Conservation (phyloP, 2,888 invertebrate species). For the Biston betularia region DNA sequence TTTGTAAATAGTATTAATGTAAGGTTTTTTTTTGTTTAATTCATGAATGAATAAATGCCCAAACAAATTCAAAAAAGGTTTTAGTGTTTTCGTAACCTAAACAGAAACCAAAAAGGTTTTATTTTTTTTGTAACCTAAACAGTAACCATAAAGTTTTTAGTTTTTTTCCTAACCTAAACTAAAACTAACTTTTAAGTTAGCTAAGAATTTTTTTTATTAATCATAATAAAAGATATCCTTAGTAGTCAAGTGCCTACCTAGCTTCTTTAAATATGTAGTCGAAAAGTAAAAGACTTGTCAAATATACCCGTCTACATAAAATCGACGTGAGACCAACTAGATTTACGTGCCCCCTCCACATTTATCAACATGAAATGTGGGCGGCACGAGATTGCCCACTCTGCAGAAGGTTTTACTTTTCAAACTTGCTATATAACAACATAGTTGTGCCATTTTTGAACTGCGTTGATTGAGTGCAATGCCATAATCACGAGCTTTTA, state of each 20-base stretch:
- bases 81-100: too few species aligned
- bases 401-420: conserved; percentile 33
- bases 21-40: too few species aligned
- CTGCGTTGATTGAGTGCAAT: neutral
- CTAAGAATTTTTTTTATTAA: too few species aligned
- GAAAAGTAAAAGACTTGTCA: neutral
- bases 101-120: too few species aligned
- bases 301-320: conserved; percentile 11
- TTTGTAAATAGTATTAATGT: too few species aligned
- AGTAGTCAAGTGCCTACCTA: neutral
- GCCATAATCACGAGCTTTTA: conserved; percentile 1
- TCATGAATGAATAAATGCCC: too few species aligned
- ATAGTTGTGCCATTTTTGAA: conserved; percentile 8
- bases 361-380: conserved; percentile 41
- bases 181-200: too few species aligned
- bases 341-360: conserved; percentile 36
- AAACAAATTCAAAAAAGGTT: too few species aligned
- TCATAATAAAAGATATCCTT: too few species aligned
- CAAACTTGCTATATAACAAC: conserved; percentile 12
- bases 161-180: too few species aligned
- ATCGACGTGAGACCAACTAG: conserved; percentile 25
- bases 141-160: too few species aligned
- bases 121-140: too few species aligned
- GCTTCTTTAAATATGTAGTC: neutral
- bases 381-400: conserved; percentile 36